Base-by-base conservation (phyloP, 1,140 invertebrate species). In the Zophobas morio region DNA sequence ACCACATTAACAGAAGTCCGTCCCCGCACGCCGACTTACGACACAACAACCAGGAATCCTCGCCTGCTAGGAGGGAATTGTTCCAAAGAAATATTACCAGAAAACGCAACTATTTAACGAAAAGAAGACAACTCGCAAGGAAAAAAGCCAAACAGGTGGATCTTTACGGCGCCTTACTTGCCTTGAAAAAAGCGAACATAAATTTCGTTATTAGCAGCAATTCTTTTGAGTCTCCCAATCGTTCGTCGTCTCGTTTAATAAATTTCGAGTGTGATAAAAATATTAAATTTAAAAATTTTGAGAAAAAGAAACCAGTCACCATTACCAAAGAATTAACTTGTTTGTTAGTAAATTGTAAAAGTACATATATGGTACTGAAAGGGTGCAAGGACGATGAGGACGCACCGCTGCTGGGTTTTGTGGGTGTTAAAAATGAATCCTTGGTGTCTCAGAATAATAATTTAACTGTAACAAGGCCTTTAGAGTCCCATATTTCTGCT, bases 161-260 rank as follows among this genome's bases (percentile, higher is more conserved):
- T 54, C 32, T 73, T 32, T 47, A 80, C 32, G 54, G 60, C 1
- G 77, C 79, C 51, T 70, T 81, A 34, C 34, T 71, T 60, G 63
- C 71, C 8, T 74, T 81, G 39, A 76, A 78, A 57, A 39, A 71
- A 56, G 76, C 78, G 6, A 81, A 80, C 33, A 81, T 81, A 32
- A 78, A 75, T 40, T 81, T 81, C 42, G 77, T 76, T n/a, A 80
- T 81, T 57, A 75, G 79, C 42, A 81, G 75, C 60, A 63, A 80
- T 70, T 57, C 57, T 40, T 20, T n/a, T 42, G 35, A 37, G 8
- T 37, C 2, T 51, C 35, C 5, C 2, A 53, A 6, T 51, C 8
- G 4, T 8, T 46, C 47, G 20, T 20, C 20, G 20, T 20, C 20
- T 20, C 20, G 20, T 20, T 20, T 20, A 20, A 20, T 20, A 20